Evolutionary conservation across 2,797 vertebrate species (phyloP), one percentile per base, ranked within the genome.

Genomic region (Lepidocolaptes lacrymiger): DNA sequence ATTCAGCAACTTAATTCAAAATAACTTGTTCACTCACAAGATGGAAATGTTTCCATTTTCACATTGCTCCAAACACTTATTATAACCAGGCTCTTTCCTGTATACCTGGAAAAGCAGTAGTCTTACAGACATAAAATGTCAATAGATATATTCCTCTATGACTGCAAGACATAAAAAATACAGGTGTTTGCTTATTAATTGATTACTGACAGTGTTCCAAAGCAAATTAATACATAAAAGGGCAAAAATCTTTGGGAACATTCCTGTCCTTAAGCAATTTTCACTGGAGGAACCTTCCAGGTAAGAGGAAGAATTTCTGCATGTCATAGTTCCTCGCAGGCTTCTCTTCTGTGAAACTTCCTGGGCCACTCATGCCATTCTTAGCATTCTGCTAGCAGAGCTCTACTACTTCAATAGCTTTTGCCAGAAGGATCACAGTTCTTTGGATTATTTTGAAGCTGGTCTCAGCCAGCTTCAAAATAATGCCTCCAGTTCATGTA

Each of bases 281-380:
- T 54, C 27, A 27, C 8, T 6, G 20, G 26, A 74, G 48, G 21
- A 85, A 12, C 17, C 22, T 56, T 14, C 51, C 48, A 21, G 22
- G 20, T 44, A 58, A 64, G 27, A 52, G 16, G 15, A 8, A 79
- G 34, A 58, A 68, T 43, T 75, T 52, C n/a, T n/a, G 5, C 10
- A 32, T 14, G 39, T 37, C 1, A 2, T 14, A 43, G 34, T 43
- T 26, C 30, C 32, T 24, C 32, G 7, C 7, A 58, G 55, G 12
- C 7, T 61, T 44, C 36, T 41, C 15, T 73, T 46, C 48, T 39
- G 18, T 61, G 73, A 61, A 61, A 16, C 8, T 49, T 15, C 36
- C 16, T 55, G 39, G 5, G 21, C n/a, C 27, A 27, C 28, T 28
- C 0, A 0, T 12, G 21, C 2, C 12, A 39, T 27, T 27, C 0